Evolutionary conservation across 2,888 invertebrate species (phyloP), one percentile per base, ranked within the genome.

Genomic region (Malacosoma neustria): DNA sequence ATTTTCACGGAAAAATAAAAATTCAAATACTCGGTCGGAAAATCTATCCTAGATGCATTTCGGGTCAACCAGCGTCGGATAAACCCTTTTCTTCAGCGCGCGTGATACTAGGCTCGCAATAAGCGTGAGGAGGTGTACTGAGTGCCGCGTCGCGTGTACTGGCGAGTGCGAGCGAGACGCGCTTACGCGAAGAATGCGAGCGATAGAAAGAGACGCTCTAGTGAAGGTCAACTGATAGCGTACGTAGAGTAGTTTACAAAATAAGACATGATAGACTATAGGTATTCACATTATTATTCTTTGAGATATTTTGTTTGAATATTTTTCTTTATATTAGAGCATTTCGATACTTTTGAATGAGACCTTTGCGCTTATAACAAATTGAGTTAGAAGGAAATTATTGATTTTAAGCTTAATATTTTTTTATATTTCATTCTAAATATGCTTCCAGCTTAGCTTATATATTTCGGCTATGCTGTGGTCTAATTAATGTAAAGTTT

Each of bases 11-110:
- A 72, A 80, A 81, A 72, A 63, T 62, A 57, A 53, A 49, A 43
- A 58, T 57, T 60, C 46, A 45, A 41, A 49, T 61, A 55, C 57
- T 60, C 47, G 56, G 61, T 73, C 72, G 84, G 84, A 82, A 85
- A 51, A 85, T 22, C 22, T 22, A 77, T 75, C 72, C 70, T 74
- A 72, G 75, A 64, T 67, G 33, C 32, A 33, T 71, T 62, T 64
- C 71, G 71, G 71, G 79, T 71, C 75, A 70, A 57, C 64, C 69
- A 62, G 73, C 84, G 79, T 82, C 85, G 84, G 85, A 84, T 85
- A 85, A 85, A 85, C 85, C 84, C 85, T 85, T 84, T 85, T 85
- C 85, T 84, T 82, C 81, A 82, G 84, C 85, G 84, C 84, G 84
- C 84, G 80, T 72, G 81, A 77, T 84, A 85, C 85, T 80, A 84